Conservation (phyloP, 2,113 vertebrate genomes). For the Otis tarda region DNA sequence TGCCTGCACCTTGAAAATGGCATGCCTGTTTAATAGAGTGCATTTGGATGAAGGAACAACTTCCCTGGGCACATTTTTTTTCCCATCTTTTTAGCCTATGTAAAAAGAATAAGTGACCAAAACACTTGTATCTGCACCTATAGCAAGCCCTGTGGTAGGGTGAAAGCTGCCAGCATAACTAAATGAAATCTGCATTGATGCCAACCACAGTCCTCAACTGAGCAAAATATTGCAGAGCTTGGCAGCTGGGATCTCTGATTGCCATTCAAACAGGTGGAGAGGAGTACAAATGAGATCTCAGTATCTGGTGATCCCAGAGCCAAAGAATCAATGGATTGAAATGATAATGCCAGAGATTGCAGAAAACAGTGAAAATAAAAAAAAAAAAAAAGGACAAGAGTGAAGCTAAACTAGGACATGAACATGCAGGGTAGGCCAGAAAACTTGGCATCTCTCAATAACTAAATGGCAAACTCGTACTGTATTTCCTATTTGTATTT, state of each 20-base stretch:
- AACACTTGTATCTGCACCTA: constrained; percentile 36
- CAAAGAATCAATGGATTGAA: constrained; percentile 43
- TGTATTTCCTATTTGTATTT: constrained; percentile 16
- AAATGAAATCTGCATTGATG: constrained; percentile 33
- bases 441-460: background rate
- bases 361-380: background rate
- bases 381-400: background rate
- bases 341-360: background rate
- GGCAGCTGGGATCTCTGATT: constrained; percentile 49
- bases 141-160: background rate
- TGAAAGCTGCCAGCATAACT: constrained; percentile 38
- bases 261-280: constrained; percentile 68
- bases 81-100: background rate
- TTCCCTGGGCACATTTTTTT: background rate
- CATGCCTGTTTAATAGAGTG: constrained; percentile 33
- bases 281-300: constrained; percentile 42
- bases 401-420: background rate
- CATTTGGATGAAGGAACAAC: constrained; percentile 18
- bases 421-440: background rate
- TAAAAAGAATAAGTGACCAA: constrained; percentile 41
- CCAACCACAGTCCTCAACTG: constrained; percentile 26
- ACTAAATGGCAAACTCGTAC: background rate
- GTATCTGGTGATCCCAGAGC: constrained; percentile 33
- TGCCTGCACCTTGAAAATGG: constrained; percentile 46
- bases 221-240: constrained; percentile 48